phyloP scores from a whole-genome alignment of 1,140 invertebrate species.

The Drosophila carrolli region DNA sequence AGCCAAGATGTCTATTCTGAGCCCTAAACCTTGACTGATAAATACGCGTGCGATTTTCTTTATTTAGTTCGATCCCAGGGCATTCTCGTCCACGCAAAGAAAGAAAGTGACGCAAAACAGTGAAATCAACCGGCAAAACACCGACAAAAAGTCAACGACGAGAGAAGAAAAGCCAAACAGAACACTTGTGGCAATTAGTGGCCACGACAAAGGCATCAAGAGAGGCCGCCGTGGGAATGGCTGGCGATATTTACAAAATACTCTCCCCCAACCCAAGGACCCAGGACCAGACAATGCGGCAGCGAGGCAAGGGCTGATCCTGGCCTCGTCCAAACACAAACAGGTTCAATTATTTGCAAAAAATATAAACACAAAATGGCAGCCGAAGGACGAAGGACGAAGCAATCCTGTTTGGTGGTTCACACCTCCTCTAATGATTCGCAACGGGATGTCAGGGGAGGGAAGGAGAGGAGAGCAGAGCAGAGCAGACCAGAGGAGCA shows the following conservation, averaged over 20 bases:
- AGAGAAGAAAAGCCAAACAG: slow-evolving; percentile 19
- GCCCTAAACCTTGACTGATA: slow-evolving; percentile 55
- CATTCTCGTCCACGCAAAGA: slow-evolving; percentile 51
- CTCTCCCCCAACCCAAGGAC: slow-evolving; percentile 24
- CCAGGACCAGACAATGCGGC: slow-evolving; percentile 68
- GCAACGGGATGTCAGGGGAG: slow-evolving; percentile 12
- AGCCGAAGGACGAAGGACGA: slow-evolving; percentile 32
- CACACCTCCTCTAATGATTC: slow-evolving; percentile 67
- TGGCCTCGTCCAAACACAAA: slow-evolving; percentile 47
- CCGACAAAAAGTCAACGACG: slow-evolving; percentile 61
- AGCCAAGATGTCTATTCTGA: slow-evolving; percentile 41
- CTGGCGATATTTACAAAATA: slow-evolving; percentile 70
- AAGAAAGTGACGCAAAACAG: slow-evolving; percentile 51
- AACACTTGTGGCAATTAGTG: slow-evolving; percentile 84
- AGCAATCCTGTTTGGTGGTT: slow-evolving; percentile 45
- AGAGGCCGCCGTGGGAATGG: slow-evolving; percentile 65
- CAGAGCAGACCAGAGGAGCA: slow-evolving; percentile 2
- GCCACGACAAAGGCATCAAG: slow-evolving; percentile 63
- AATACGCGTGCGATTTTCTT: slow-evolving; percentile 78
- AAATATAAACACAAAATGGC: slow-evolving; percentile 23
- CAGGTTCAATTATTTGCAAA: slow-evolving; percentile 79
- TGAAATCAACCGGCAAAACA: slow-evolving; percentile 74
- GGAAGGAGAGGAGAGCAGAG: too few species aligned
- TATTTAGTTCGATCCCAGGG: slow-evolving; percentile 50
- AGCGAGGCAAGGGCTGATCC: slow-evolving; percentile 25